Base-by-base conservation (phyloP, 92 coral and sea anemone genomes). In the Palythoa grandis region DNA sequence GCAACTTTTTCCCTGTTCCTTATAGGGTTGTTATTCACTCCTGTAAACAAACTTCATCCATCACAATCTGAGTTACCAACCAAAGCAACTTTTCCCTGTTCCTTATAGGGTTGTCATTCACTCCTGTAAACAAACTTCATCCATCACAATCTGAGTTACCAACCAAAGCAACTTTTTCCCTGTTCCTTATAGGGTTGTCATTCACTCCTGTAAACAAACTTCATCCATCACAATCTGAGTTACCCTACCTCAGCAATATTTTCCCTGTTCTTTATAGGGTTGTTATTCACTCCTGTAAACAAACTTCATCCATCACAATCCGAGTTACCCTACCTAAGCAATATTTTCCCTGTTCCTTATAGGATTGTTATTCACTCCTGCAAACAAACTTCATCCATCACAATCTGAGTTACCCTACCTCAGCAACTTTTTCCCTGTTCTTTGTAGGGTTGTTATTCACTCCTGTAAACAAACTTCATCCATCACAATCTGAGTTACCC, bases 81-180 rank as follows among this genome's bases (percentile, higher is more conserved):
- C 98, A 94, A 94, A 53, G 98, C 94, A 29, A 95, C 86, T 96
- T 96, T 75, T 96, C 99, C 86, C 98, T 91, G 86, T 94, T 90
- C 86, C 84, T 93, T 90, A 70, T 87, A 14, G 94, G 92, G 75
- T 92, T 93, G 74, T 91, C n/a, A n/a, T n/a, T n/a, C n/a, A n/a
- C n/a, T n/a, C n/a, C n/a, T n/a, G n/a, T 15, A 11, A 35, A 68
- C 2, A 69, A 25, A 2, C 7, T 11, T 24, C 12, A 6, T n/a
- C 6, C 22, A 9, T 67, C 23, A 9, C 2, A 22, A 74, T 20
- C 37, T 75, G 24, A 24, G 57, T 50, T 75, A 11, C 66, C n/a
- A 60, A 96, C 99, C 98, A 94, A 94, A 53, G 98, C 94, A 29
- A 95, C 86, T 80, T 96, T 96, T 75, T 96, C 99, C 86, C 98